Evolutionary conservation across 1,140 invertebrate genomes (phyloP).

Genomic region (Tyrophagus putrescentiae): DNA sequence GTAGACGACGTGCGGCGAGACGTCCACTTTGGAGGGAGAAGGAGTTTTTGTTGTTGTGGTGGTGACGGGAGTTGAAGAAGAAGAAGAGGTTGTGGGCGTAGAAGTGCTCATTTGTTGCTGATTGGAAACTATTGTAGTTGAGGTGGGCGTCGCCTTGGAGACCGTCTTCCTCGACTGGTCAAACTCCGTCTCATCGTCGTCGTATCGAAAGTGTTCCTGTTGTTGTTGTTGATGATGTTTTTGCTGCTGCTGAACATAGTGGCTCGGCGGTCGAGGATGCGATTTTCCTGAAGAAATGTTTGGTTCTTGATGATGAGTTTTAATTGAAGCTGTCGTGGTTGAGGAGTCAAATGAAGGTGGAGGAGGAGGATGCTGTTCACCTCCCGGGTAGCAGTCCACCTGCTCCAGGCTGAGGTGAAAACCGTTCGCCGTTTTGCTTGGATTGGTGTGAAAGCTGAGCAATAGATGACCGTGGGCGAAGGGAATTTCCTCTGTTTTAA

Average conservation of each 20-base stretch:
- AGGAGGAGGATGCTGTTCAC: neutral
- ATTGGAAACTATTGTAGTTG: neutral
- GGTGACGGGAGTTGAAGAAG: neutral
- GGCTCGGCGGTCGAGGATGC: constrained; percentile 1
- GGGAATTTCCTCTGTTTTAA: constrained; percentile 22
- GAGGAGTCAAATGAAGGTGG: neutral
- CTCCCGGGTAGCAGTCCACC: constrained; percentile 24
- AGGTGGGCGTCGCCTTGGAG: neutral
- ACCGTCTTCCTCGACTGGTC: constrained; percentile 2
- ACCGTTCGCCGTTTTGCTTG: constrained; percentile 22
- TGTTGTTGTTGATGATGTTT: too few relatives aligned
- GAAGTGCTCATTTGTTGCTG: too few relatives aligned
- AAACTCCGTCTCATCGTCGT: constrained; percentile 14
- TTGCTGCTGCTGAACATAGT: too few relatives aligned
- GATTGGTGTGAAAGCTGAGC: constrained; percentile 27
- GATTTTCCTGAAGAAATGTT: neutral
- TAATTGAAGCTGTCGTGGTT: neutral
- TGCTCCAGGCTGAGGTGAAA: constrained; percentile 28
- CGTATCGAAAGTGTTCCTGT: neutral
- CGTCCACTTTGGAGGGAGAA: neutral
- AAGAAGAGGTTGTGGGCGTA: neutral
- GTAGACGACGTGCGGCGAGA: neutral
- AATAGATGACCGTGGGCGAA: constrained; percentile 26
- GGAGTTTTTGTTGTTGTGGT: too few relatives aligned
- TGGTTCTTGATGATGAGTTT: too few relatives aligned